These are phyloP conservation scores for Phalera bucephala DNA, from an alignment of 2,888 invertebrate genomes.

Conservation along the genomic window DNA sequence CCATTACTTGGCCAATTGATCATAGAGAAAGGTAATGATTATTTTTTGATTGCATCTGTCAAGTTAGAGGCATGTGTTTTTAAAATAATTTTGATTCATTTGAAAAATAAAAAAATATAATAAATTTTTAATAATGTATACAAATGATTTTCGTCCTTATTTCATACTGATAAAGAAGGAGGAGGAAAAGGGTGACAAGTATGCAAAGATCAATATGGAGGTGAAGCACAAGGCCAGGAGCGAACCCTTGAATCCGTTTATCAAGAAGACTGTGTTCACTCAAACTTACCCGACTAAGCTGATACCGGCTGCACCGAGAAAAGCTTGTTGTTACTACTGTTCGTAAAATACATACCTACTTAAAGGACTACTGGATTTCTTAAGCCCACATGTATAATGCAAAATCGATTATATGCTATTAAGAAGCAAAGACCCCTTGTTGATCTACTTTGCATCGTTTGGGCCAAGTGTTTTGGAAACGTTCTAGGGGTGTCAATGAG, in stretches of 20 bases:
- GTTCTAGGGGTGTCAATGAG: slow-evolving; percentile 45
- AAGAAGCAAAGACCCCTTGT: slow-evolving; percentile 34
- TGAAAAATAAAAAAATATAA: too few relatives aligned
- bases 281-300: slow-evolving; percentile 68
- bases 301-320: slow-evolving; percentile 65
- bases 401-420: slow-evolving; percentile 18
- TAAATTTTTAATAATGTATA: slow-evolving; percentile 41
- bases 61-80: neutral
- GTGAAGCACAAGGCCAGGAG: slow-evolving; percentile 50
- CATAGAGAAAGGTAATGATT: too few relatives aligned
- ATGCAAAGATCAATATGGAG: slow-evolving; percentile 68
- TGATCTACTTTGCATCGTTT: slow-evolving; percentile 44
- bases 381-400: too few relatives aligned
- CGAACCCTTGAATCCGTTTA: slow-evolving; percentile 61
- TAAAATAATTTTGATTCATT: neutral
- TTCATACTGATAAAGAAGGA: slow-evolving; percentile 65
- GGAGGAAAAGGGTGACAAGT: slow-evolving; percentile 72
- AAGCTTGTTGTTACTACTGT: slow-evolving; percentile 63
- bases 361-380: too few relatives aligned
- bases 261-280: slow-evolving; percentile 54
- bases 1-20: too few relatives aligned
- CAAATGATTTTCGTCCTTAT: slow-evolving; percentile 68
- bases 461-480: slow-evolving; percentile 48
- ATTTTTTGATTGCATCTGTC: too few relatives aligned
- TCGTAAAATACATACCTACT: slow-evolving; percentile 37